Evolutionary conservation across 2,113 vertebrate genomes (phyloP).

Genomic region (Nesogale talazaci): DNA sequence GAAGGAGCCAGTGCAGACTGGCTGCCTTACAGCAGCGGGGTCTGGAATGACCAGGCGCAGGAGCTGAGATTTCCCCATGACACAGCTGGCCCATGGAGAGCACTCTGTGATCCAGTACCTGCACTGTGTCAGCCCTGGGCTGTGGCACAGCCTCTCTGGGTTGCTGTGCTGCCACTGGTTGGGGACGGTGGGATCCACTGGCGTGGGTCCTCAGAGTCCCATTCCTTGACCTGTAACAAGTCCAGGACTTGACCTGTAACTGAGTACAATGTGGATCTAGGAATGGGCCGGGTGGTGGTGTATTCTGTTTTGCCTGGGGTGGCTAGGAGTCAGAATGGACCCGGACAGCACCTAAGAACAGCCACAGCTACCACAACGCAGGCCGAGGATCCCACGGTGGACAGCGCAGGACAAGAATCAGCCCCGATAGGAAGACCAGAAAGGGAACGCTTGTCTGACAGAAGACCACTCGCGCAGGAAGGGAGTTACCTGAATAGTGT

Average conservation of each 20-base stretch:
- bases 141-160: neutral
- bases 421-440: neutral
- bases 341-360: too few species aligned
- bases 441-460: neutral
- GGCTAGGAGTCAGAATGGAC: neutral
- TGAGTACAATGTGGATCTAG: neutral
- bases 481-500: constrained; percentile 93
- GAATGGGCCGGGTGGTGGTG: too few species aligned
- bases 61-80: neutral
- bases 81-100: neutral
- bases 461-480: neutral
- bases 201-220: neutral
- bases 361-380: too few species aligned
- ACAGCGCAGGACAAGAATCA: neutral
- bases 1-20: neutral
- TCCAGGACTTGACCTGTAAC: neutral
- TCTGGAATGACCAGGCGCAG: neutral
- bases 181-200: neutral
- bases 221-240: neutral
- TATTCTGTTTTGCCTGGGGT: neutral
- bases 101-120: neutral
- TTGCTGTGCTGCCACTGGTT: neutral
- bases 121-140: neutral
- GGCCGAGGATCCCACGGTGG: neutral
- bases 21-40: neutral